Percentiles rank a stretch among this genome's conserved stretches.
Evolutionary conservation across 53 echinoderm and acorn worm species (phyloP).

Genomic region (Temnopleurus reevesii): DNA sequence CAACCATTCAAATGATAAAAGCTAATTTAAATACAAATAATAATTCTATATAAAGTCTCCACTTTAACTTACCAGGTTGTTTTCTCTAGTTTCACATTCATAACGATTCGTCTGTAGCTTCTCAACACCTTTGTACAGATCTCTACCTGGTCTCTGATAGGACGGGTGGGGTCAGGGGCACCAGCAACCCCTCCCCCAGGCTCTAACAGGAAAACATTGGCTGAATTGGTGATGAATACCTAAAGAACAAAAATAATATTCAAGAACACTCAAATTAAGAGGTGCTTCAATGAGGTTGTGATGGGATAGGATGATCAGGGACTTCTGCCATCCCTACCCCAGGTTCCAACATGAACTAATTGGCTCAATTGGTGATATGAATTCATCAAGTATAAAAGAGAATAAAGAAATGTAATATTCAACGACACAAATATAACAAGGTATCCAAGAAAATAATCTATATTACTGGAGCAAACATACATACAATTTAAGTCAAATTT

Average conservation of each 20-base stretch:
- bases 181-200: slow-evolving; percentile 62
- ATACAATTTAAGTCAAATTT: too few relatives aligned
- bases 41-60: too few relatives aligned
- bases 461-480: too few relatives aligned
- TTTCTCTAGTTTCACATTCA: slow-evolving; percentile 86
- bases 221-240: slow-evolving; percentile 94
- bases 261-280: too few relatives aligned
- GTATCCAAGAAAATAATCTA: too few relatives aligned
- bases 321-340: slow-evolving; percentile 16
- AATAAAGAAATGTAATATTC: too few relatives aligned
- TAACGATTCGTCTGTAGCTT: slow-evolving; percentile 87
- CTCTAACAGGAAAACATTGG: slow-evolving; percentile 92
- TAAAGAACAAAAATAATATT: slow-evolving; percentile 37
- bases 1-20: too few relatives aligned
- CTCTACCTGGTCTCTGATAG: slow-evolving; percentile 83
- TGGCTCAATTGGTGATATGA: slow-evolving; percentile 89
- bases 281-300: too few relatives aligned
- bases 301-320: too few relatives aligned
- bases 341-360: slow-evolving; percentile 86
- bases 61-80: slow-evolving; percentile 89
- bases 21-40: too few relatives aligned
- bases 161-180: slow-evolving; percentile 52
- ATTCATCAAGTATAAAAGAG: too few relatives aligned
- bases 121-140: slow-evolving; percentile 87
- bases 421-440: too few relatives aligned